phyloP scores from a whole-genome alignment of 2,113 vertebrate species.

The Aphyosemion australe region DNA sequence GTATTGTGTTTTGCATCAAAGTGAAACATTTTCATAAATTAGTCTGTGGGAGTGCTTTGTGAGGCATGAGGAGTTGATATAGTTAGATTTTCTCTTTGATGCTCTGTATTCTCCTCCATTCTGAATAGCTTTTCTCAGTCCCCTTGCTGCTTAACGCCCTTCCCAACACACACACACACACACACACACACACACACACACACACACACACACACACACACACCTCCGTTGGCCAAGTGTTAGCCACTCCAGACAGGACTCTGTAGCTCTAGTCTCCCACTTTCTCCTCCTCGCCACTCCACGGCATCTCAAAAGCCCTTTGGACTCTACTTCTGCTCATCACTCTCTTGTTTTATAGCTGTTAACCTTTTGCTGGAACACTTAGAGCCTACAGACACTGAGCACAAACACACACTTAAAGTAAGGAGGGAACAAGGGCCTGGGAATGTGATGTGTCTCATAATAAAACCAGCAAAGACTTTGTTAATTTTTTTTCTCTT shows the following conservation, averaged over 20 bases:
- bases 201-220: background rate
- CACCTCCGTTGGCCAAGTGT: slow-evolving; percentile 40
- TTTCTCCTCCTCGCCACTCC: slow-evolving; percentile 52
- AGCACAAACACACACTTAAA: slow-evolving; percentile 6
- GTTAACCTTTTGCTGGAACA: slow-evolving; percentile 71
- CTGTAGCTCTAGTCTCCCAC: slow-evolving; percentile 53
- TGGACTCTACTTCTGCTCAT: slow-evolving; percentile 51
- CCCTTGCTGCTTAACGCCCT: slow-evolving; percentile 28
- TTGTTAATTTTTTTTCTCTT: slow-evolving; percentile 20
- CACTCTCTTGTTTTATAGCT: slow-evolving; percentile 57
- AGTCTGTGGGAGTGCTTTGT: slow-evolving; percentile 50
- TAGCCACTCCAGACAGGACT: slow-evolving; percentile 58
- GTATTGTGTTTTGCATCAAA: slow-evolving; percentile 40
- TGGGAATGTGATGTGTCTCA: slow-evolving; percentile 10
- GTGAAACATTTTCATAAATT: slow-evolving; percentile 64
- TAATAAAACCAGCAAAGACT: slow-evolving; percentile 18
- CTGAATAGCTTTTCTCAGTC: slow-evolving; percentile 51
- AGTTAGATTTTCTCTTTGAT: slow-evolving; percentile 49
- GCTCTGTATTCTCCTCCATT: slow-evolving; percentile 30
- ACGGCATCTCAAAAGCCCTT: slow-evolving; percentile 58
- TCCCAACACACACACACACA: background rate
- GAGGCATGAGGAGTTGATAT: slow-evolving; percentile 53
- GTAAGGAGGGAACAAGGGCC: slow-evolving; percentile 37
- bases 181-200: background rate
- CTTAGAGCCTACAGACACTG: slow-evolving; percentile 52